Evolutionary conservation across 2,888 invertebrate genomes (phyloP).

Genomic region (Fragum fragum): DNA sequence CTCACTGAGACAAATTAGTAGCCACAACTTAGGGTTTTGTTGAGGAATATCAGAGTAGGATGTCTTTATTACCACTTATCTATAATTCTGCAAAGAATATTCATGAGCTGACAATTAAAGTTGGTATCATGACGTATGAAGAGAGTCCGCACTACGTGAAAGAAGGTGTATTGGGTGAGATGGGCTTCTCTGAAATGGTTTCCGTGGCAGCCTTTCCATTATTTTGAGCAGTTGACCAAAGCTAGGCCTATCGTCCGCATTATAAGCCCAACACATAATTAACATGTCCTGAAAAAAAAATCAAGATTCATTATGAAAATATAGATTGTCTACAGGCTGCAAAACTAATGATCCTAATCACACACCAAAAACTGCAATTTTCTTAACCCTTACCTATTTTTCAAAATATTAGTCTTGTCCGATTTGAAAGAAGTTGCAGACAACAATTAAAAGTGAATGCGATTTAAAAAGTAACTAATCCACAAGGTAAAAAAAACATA

Average conservation of each 20-base stretch:
- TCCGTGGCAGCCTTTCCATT: conserved; percentile 95
- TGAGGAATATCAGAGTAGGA: neutral
- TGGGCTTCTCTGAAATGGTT: conserved; percentile 98
- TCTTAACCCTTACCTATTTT: too few relatives aligned
- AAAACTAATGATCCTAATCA: too few relatives aligned
- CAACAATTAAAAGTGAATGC: too few relatives aligned
- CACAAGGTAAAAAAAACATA: too few relatives aligned
- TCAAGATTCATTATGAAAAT: too few relatives aligned
- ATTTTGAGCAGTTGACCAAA: conserved; percentile 94
- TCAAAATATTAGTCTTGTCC: too few relatives aligned
- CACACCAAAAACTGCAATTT: too few relatives aligned
- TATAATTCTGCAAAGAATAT: neutral
- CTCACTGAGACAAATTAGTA: neutral
- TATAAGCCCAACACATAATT: conserved; percentile 97
- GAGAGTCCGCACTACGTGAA: conserved; percentile 98
- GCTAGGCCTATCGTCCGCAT: conserved; percentile 94
- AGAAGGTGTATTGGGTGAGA: conserved; percentile 97
- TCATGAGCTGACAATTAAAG: neutral
- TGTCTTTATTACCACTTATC: neutral
- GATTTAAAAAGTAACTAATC: too few relatives aligned
- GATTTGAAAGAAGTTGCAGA: too few relatives aligned
- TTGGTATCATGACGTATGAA: conserved; percentile 88
- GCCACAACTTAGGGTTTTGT: conserved; percentile 10
- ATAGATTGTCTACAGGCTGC: too few relatives aligned
- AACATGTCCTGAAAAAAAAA: conserved; percentile 95